A percentile compares a stretch with the other conserved stretches of the same genome.
Conservation (phyloP, 2,797 vertebrate species). For the Tauraco hartlaubi region DNA sequence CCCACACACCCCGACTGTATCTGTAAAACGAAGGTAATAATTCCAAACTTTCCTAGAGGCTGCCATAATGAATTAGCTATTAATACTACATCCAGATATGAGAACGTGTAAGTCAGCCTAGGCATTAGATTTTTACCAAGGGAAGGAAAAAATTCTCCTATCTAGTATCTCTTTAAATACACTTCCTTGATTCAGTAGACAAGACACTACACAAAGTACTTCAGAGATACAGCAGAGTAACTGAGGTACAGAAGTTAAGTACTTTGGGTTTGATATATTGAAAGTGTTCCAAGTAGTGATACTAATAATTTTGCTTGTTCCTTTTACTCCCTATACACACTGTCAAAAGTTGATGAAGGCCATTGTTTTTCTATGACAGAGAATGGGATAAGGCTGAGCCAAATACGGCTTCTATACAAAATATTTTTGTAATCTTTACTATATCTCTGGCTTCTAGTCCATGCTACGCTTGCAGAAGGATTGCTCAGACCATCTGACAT, state of each 20-base stretch:
- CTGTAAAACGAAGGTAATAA: not conserved
- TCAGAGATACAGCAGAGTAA: not conserved
- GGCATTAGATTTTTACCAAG: not conserved
- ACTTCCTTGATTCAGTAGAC: not conserved
- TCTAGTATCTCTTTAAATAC: not conserved
- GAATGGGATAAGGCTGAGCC: not conserved
- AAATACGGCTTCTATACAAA: not conserved
- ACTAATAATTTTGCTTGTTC: not conserved
- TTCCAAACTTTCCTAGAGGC: not conserved
- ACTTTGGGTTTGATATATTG: not conserved
- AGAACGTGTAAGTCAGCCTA: not conserved
- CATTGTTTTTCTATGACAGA: not conserved
- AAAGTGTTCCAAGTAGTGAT: not conserved
- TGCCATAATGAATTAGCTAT: not conserved
- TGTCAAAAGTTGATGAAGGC: not conserved
- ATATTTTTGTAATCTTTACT: not conserved
- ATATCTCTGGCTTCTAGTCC: not conserved
- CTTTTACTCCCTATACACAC: not conserved
- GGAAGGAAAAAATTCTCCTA: not conserved
- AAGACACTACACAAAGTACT: not conserved
- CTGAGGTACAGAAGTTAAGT: conserved; percentile 4
- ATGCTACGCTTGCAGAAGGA: not conserved
- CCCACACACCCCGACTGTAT: not conserved
- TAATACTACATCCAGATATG: not conserved
- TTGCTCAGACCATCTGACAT: not conserved